Evolutionary conservation across 2,113 vertebrate species (phyloP), one percentile per base, ranked within the genome.

Genomic region (Ovis canadensis): DNA sequence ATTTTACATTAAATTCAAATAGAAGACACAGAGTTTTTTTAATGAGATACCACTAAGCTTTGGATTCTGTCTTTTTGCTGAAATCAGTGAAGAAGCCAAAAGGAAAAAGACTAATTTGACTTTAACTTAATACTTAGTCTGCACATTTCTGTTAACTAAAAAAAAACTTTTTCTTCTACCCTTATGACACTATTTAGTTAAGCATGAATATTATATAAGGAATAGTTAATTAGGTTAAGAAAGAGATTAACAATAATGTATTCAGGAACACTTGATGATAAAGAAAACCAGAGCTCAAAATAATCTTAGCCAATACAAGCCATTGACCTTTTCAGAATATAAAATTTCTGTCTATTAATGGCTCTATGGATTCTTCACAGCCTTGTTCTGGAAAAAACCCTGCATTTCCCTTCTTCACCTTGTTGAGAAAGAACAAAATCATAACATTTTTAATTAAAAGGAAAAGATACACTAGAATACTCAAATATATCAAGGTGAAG

Each of bases 221-320:
- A 97, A 94, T 94, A 94, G 93, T 86, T 97, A 31, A 97, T 84
- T 81, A 93, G 60, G 21, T 94, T 88, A 96, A 90, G 25, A 84
- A 81, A 91, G 29, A 93, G 59, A 94, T 91, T 92, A 90, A 67
- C 6, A 83, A 90, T 96, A 94, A 93, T 77, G 14, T 87, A 91
- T 89, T 88, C 78, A 87, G 31, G 29, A 91, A 21, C 13, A 84
- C 29, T 93, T 96, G 21, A 92, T 78, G 17, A 80, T 93, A 94
- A 80, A 92, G 54, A 87, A 95, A 93, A 88, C 43, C 29, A 40
- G 19, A 3, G 4, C 52, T 96, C 59, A 95, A 92, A 93, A 90
- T 78, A 93, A 96, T 91, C 64, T 88, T 27, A 57, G 25, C 43
- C 91, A 86, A 16, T 62, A 31, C 64, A 91, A 95, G 36, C 85